Conservation (phyloP, 1,140 invertebrate species). For the Drosophila repleta region DNA sequence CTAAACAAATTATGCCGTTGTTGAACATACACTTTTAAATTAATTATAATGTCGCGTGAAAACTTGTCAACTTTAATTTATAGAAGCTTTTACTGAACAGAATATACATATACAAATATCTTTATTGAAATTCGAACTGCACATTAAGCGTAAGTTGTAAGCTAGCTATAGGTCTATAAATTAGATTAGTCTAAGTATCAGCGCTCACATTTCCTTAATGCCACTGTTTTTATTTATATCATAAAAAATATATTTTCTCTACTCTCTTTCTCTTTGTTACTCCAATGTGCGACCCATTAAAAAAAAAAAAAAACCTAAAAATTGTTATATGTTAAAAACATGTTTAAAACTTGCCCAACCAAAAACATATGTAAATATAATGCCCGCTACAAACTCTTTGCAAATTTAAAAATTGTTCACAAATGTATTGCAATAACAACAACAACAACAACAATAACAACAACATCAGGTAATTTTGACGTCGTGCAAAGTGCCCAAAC, state of each 20-base stretch:
- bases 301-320: constrained; percentile 6
- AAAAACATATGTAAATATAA: constrained; percentile 2
- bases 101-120: not conserved
- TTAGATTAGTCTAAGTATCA: not conserved
- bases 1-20: constrained; percentile 25
- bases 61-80: not conserved
- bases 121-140: not conserved
- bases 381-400: constrained; percentile 51
- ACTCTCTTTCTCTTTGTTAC: constrained; percentile 47
- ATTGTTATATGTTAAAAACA: constrained; percentile 7
- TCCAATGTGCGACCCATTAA: constrained; percentile 9
- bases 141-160: constrained; percentile 9
- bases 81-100: not conserved
- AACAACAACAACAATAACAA: constrained; percentile 45
- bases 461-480: constrained; percentile 82
- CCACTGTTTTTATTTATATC: constrained; percentile 14
- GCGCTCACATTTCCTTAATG: not conserved
- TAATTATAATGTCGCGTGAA: not conserved
- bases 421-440: constrained; percentile 26
- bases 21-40: constrained; percentile 1
- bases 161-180: not conserved
- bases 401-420: constrained; percentile 34
- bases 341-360: constrained; percentile 24
- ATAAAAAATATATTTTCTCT: constrained; percentile 38
- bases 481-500: constrained; percentile 71